Base-by-base conservation (phyloP, 30 jellyfish, hydroid and myxozoan genomes). In the Hydractinia echinata region DNA sequence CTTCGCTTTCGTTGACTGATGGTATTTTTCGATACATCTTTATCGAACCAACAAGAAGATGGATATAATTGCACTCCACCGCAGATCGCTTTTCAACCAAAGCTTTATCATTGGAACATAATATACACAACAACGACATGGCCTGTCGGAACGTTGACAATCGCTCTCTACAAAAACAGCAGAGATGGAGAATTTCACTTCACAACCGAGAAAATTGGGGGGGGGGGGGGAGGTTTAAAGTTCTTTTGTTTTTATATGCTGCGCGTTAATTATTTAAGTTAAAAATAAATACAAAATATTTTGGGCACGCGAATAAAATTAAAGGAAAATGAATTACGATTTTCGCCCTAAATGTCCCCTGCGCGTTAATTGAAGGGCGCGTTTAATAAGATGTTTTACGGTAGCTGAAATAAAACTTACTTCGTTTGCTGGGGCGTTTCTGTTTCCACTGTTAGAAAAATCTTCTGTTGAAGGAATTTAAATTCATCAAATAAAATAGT, bases 141-240 rank as follows among this genome's bases (percentile, higher is more conserved):
- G 94, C 96, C 58, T 89, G 94, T 58, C 96, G 92, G n/a, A 89
- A 61, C 60, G 89, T 55, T 55, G 79, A 81, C 50, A 89, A 81
- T 50, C 81, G 61, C 66, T 89, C 76, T 74, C 96, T 89, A 67
- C 15, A 64, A 74, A 20, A 7, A 54, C 48, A 67, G 56, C 73
- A 71, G 55, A 67, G 14, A 30, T 30, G 44, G 44, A 30, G 44
- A 30, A 30, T 30, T 30, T 30, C 44, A 30, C 44, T 30, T 0
- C 44, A 30, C 44, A n/a, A n/a, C n/a, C n/a, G n/a, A n/a, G n/a
- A n/a, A n/a, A n/a, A n/a, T n/a, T n/a, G n/a, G n/a, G n/a, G n/a
- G n/a, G n/a, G n/a, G n/a, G n/a, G n/a, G n/a, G n/a, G n/a, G n/a
- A n/a, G n/a, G n/a, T n/a, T n/a, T n/a, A n/a, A n/a, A n/a, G n/a